Percentiles rank a stretch among this genome's conserved stretches.
phyloP scores from a whole-genome alignment of 2,113 vertebrate genomes.

The Laticauda colubrina region DNA sequence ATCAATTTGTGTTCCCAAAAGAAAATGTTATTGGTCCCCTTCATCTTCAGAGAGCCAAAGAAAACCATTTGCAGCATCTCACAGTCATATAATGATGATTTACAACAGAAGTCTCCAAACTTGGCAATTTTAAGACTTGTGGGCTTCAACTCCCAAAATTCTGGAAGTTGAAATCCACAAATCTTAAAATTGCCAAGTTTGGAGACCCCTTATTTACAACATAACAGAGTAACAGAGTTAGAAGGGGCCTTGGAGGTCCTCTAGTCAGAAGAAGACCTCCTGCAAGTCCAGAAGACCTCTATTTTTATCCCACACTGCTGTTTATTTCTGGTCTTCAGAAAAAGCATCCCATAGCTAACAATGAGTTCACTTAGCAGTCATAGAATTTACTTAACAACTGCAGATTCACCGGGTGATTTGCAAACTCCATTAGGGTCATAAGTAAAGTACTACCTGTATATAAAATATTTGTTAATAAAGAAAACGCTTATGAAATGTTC shows the following conservation, averaged over 20 bases:
- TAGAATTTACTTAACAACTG: neutral
- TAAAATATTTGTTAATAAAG: neutral
- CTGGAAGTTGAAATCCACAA: too few species aligned
- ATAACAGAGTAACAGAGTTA: neutral
- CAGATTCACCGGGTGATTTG: neutral
- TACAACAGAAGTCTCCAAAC: too few species aligned
- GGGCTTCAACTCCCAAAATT: too few species aligned
- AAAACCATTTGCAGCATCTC: neutral
- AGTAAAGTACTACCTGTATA: neutral
- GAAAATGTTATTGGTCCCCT: neutral
- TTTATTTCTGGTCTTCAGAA: neutral
- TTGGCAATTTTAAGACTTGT: too few species aligned
- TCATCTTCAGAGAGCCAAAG: neutral
- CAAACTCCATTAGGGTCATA: neutral
- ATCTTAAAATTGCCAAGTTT: too few species aligned
- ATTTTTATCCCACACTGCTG: neutral
- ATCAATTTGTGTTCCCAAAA: neutral
- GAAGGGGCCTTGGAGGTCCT: neutral
- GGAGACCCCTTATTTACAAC: neutral
- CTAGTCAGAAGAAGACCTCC: neutral
- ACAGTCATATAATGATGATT: neutral
- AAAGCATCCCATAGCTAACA: neutral
- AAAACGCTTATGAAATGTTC: too few species aligned
- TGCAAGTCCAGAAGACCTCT: neutral
- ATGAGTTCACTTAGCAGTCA: neutral